Evolutionary conservation across 2,797 vertebrate species (phyloP), one percentile per base, ranked within the genome.

Genomic region (Anabas testudineus): DNA sequence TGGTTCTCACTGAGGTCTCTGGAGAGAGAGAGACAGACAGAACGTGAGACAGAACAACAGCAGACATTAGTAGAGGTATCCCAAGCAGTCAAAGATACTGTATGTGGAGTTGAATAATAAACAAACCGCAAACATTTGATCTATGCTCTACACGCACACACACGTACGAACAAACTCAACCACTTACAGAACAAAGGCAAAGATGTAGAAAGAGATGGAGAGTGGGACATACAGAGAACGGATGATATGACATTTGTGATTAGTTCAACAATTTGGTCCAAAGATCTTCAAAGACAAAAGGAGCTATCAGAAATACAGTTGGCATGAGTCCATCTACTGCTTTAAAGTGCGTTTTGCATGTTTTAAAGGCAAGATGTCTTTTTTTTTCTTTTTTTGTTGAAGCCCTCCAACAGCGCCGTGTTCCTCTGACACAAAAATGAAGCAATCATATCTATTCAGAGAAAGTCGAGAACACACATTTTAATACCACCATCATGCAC

Each of bases 1-100:
- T 97, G 97, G 92, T 99, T 99, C 90, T 99, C 98, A 21, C 98
- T 99, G 78, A 99, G 94, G 90, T 99, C 98, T 87, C 98, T 99
- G 94, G 76, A 91, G 71, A 83, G 83, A 74, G 21, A 66, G 10
- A 71, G 36, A 72, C 18, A 76, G 14, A n/a, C 30, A 2, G 2
- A n/a, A 54, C 55, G 37, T 70, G 67, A 56, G 66, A 76, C 46
- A 74, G 66, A 76, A 48, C 8, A 67, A 79, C 39, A 43, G 37
- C 56, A 56, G 58, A 81, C 56, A 66, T 88, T 73, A 89, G 63
- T 13, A 21, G 36, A 81, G 56, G 70, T 84, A 85, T 69, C 73
- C 36, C 10, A 37, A 64, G 22, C 66, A 78, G 71, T 75, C 54
- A 70, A 41, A 82, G 43, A 78, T 55, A 18, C 16, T 42, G 15